Percentiles rank a stretch among this genome's conserved stretches.
Evolutionary conservation across 2,113 vertebrate genomes (phyloP).

Genomic region (Ptilonorhynchus violaceus): DNA sequence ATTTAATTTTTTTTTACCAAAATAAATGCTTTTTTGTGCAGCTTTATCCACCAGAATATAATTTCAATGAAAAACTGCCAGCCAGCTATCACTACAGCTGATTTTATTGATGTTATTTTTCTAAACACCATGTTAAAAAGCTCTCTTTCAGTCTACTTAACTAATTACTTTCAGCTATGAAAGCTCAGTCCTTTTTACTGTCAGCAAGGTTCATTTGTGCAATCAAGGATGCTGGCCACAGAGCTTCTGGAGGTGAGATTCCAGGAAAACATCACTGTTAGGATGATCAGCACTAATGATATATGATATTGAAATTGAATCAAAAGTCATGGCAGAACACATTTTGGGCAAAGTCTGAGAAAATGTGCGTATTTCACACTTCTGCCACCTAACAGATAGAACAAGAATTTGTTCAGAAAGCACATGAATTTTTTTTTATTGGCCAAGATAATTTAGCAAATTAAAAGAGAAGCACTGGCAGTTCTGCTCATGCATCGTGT

Average conservation of each 20-base stretch:
- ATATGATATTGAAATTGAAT: not conserved
- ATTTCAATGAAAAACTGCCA: not conserved
- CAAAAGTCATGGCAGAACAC: not conserved
- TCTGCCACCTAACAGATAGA: not conserved
- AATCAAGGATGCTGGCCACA: not conserved
- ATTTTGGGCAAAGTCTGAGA: not conserved
- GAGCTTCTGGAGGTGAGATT: not conserved
- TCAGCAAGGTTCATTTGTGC: not conserved
- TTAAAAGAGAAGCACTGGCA: not conserved
- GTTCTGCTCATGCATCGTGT: not conserved
- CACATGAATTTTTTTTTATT: not conserved
- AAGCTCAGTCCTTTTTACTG: not conserved
- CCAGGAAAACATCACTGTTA: not conserved
- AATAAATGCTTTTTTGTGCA: not conserved
- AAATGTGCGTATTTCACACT: not conserved
- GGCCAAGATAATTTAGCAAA: not conserved
- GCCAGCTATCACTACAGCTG: not conserved
- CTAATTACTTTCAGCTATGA: not conserved
- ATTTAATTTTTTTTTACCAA: not conserved
- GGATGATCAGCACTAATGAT: not conserved
- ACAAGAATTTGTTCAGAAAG: not conserved
- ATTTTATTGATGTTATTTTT: not conserved
- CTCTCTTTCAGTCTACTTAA: not conserved
- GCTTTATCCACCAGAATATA: not conserved
- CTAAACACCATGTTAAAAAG: not conserved